Evolutionary conservation across 2,888 invertebrate species (phyloP), one percentile per base, ranked within the genome.

Genomic region (Geotrupes spiniger): DNA sequence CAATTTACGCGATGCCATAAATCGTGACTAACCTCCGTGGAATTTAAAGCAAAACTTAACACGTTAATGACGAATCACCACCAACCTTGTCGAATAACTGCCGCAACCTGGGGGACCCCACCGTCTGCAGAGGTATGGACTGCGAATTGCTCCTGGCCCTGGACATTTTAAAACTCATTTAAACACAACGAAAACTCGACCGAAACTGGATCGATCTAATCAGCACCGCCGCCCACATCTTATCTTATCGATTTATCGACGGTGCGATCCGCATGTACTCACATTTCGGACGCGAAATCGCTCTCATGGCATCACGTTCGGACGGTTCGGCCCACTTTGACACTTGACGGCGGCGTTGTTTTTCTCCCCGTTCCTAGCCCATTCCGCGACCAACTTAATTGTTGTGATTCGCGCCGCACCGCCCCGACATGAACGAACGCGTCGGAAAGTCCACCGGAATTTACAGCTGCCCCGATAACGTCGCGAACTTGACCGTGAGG

Each of bases 401-500:
- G 51, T 54, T 47, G 54, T 54, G 43, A 51, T 49, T 49, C 45
- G 42, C 21, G 21, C 21, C 21, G 21, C 21, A 6, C 3, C 21
- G 21, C 3, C 21, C 3, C 21, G 21, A 36, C 11, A 14, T 46
- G 29, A 31, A 14, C n/a, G 29, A 45, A 39, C 11, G 44, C 48
- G 47, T 27, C 3, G 51, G 41, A 14, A 66, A 66, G 56, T 71
- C 75, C 14, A 59, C 65, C 2, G 78, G 76, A 36, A 66, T 78
- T 38, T 77, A 80, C 61, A 76, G 77, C 72, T 69, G 79, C 42
- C 75, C 76, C 29, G 74, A 76, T 58, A 65, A 76, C 17, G 69
- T 81, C 15, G 66, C 74, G 38, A 69, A 77, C 61, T 66, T 81
- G 36, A 75, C 70, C 67, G 72, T 82, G 41, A 77, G 71, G 82